Base-by-base conservation (phyloP, 2,797 vertebrate species). In the Pangasius sanitwongsei region DNA sequence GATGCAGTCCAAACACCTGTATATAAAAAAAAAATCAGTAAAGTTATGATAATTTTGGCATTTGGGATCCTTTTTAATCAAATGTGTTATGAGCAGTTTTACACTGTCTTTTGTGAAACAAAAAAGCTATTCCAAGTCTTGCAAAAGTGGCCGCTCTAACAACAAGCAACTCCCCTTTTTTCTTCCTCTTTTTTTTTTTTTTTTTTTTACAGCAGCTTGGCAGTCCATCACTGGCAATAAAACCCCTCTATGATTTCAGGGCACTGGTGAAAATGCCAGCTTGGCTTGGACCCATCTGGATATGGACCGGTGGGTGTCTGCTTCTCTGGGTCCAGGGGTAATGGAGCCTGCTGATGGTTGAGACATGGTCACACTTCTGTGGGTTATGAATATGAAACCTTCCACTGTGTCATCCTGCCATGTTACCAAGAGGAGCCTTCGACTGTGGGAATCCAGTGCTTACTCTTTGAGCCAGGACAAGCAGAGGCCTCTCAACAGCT, bases 331-430 rank as follows among this genome's bases (percentile, higher is more conserved):
- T 96, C 95, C 94, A 93, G 94, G 93, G 95, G 96, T 95, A 96
- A 96, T 96, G 96, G 96, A 96, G 96, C 94, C 91, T 91, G 90
- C 81, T 92, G 93, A 97, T 95, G 94, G 93, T 94, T 96, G 94
- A 94, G 95, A 91, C 81, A 91, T 94, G 96, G 95, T 95, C 95
- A 95, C 95, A 96, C 96, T 95, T 95, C 95, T 95, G 96, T 93
- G 95, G 88, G 96, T 96, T 97, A 97, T 97, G 97, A 97, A 97
- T 97, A 97, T 87, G 95, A 96, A 95, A 95, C 95, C 94, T 93
- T 94, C 86, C 74, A 86, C 91, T 92, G 93, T 92, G 94, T 92
- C 95, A 96, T 96, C 95, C 94, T 93, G 95, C 95, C 95, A 96
- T 92, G 81, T 96, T 97, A 95, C 93, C 95, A 95, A 96, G 93